Evolutionary conservation across 2,113 vertebrate genomes (phyloP).

Genomic region (Zeus faber): DNA sequence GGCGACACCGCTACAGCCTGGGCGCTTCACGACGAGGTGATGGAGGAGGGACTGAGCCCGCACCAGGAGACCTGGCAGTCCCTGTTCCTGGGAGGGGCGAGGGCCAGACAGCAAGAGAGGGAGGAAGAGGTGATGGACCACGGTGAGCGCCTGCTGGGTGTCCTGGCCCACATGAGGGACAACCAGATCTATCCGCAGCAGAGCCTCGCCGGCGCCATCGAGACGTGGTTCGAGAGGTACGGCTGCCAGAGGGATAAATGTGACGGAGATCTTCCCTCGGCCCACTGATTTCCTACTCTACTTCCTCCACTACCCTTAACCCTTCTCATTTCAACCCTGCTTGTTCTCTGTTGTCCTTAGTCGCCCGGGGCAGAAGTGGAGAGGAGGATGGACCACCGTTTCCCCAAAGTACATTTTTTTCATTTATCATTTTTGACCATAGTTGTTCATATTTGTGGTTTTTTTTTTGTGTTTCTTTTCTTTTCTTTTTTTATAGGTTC

Average conservation of each 20-base stretch:
- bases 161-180: conserved; percentile 84
- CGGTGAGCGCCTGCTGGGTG: conserved; percentile 71
- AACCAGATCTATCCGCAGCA: conserved; percentile 86
- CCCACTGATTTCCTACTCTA: not conserved
- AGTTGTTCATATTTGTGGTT: not conserved
- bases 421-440: not conserved
- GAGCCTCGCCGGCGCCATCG: conserved; percentile 79
- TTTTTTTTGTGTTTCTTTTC: conserved; percentile 12
- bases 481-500: not conserved
- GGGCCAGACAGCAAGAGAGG: not conserved
- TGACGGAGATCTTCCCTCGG: not conserved
- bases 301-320: not conserved
- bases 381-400: conserved; percentile 74
- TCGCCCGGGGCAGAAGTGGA: conserved; percentile 81
- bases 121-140: conserved; percentile 38
- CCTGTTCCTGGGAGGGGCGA: conserved; percentile 75
- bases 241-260: conserved; percentile 9
- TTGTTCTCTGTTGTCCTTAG: conserved; percentile 62
- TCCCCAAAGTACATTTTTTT: conserved; percentile 75
- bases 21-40: conserved; percentile 80
- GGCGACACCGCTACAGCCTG: conserved; percentile 74
- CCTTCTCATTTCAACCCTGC: conserved; percentile 16
- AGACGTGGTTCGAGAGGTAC: conserved; percentile 94
- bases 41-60: conserved; percentile 72
- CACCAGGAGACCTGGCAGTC: conserved; percentile 74